Conservation (phyloP, 2,888 invertebrate genomes). For the Drosophila lutescens region DNA sequence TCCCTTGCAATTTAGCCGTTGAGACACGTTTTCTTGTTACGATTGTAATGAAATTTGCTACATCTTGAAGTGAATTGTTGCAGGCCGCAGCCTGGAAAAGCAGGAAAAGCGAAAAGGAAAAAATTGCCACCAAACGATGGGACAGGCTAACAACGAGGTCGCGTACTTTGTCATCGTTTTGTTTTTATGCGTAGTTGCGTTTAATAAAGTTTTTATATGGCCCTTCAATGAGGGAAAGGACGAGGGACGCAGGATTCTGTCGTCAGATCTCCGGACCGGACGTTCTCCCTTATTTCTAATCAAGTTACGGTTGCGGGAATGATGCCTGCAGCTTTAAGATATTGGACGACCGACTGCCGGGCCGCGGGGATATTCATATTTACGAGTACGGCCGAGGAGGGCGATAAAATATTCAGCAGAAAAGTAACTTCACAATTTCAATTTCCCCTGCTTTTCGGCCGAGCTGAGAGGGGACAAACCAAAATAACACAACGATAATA, state of each 20-base stretch:
- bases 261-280: conserved; percentile 1
- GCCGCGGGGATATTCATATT: conserved; percentile 64
- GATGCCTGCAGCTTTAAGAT: conserved; percentile 62
- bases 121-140: conserved; percentile 55
- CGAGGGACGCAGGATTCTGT: no score
- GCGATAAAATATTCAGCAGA: conserved; percentile 66
- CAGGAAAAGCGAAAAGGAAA: not conserved
- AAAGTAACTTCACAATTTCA: conserved; percentile 76
- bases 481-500: conserved; percentile 50
- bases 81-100: conserved; percentile 21
- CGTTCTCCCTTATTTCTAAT: conserved; percentile 59
- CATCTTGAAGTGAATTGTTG: conserved; percentile 75
- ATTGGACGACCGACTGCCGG: conserved; percentile 22
- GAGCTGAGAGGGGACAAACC: conserved; percentile 19
- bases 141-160: conserved; percentile 53
- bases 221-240: conserved; percentile 1
- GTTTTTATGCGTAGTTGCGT: conserved; percentile 79
- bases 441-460: conserved; percentile 54
- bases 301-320: conserved; percentile 65
- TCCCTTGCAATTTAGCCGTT: conserved; percentile 74
- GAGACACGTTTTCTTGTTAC: conserved; percentile 77
- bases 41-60: conserved; percentile 79
- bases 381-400: conserved; percentile 49
- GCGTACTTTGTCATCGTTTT: conserved; percentile 78
- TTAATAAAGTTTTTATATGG: conserved; percentile 77